Conservation (phyloP, 2,113 vertebrate genomes). For the Uria aalge region DNA sequence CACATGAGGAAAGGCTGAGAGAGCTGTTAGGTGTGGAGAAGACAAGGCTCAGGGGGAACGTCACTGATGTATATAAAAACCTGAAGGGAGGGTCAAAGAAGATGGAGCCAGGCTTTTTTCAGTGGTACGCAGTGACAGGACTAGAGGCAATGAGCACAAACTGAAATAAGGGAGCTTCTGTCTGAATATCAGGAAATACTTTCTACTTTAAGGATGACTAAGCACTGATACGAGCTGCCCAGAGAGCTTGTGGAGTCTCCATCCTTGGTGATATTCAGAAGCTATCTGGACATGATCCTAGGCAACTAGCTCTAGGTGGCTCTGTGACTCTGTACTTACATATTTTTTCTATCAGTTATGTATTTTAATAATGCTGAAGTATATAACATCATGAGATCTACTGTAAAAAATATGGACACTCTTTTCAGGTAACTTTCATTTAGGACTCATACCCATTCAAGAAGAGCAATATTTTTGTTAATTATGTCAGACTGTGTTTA, state of each 20-base stretch:
- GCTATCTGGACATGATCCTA: neutral
- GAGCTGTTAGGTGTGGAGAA: neutral
- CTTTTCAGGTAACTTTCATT: neutral
- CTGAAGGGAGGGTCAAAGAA: neutral
- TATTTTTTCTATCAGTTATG: neutral
- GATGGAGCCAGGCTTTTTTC: neutral
- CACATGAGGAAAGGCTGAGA: neutral
- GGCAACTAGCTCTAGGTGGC: neutral
- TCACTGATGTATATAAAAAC: neutral
- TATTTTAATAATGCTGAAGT: neutral
- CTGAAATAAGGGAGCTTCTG: neutral
- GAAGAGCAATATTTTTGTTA: neutral
- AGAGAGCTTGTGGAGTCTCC: neutral
- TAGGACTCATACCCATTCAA: neutral
- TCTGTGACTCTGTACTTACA: neutral
- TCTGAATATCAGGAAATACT: neutral
- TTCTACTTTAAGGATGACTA: neutral
- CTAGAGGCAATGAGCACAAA: neutral
- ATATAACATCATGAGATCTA: neutral
- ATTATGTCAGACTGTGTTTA: neutral
- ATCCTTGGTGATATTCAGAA: neutral
- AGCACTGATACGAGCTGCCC: neutral
- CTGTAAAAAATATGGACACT: neutral
- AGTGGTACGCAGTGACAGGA: too few species aligned
- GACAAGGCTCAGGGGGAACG: neutral